Base-by-base conservation (phyloP, 2,888 invertebrate genomes). In the Fragum fragum region DNA sequence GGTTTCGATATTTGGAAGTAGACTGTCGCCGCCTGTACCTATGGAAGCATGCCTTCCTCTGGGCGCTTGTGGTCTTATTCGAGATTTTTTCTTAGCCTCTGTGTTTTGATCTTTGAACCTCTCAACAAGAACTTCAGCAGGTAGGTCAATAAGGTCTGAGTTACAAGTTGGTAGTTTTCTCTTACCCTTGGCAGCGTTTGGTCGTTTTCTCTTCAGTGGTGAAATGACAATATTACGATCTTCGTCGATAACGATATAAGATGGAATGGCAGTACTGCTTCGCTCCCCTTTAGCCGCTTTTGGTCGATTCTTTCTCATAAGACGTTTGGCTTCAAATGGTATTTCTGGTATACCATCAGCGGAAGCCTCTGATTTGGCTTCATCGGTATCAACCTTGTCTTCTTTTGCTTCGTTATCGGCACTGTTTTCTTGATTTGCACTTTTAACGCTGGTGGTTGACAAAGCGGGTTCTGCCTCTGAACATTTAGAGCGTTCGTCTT, bases 201-300 rank as follows among this genome's bases (percentile, higher is more conserved):
- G 71, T 36, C 71, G 29, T 23, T 32, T 55, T 23, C 36, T 55
- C 16, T 29, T 26, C 11, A 5, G 36, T 11, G 36, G 32, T 3
- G 53, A 29, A 18, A 23, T 14, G 2, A 29, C 26, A 16, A 52
- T 26, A 23, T 28, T 39, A 18, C 21, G 21, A 42, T 61, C 55
- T 39, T 73, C 73, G 55, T 73, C 73, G 3, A 73, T 73, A n/a
- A 59, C 57, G 18, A 73, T 42, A 36, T 73, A 73, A 3, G 42
- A 39, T 16, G 73, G 73, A n/a, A 73, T 73, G 1, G 26, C 73
- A 16, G 59, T 73, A 42, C 28, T 39, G 23, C 23, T 21, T 21
- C 73, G 21, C 42, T 26, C 42, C 18, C 73, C 73, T 59, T 39
- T 59, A 18, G 73, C 73, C 16, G 73, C 73, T 36, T 59, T 59